These are phyloP conservation scores for Castor canadensis DNA, from an alignment of 2,113 vertebrate species.

Conservation along the genomic window DNA sequence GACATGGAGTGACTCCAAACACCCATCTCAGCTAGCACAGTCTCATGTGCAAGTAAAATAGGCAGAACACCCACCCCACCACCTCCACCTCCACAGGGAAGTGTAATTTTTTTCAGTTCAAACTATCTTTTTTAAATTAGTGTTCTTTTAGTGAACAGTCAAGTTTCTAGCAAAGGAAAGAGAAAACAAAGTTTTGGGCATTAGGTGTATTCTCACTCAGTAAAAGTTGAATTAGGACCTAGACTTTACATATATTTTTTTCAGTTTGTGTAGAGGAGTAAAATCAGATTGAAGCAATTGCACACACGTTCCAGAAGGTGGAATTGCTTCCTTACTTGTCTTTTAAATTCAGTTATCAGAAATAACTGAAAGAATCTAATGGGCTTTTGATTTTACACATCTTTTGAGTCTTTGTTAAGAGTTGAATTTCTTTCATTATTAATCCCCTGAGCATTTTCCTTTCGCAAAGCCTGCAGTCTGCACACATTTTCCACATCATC, in stretches of 20 bases:
- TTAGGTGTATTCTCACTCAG: conserved; percentile 12
- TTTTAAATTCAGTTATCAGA: conserved; percentile 26
- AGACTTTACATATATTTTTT: not conserved
- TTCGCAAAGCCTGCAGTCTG: not conserved
- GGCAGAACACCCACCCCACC: not conserved
- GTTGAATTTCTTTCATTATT: conserved; percentile 43
- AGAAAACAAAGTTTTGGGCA: not conserved
- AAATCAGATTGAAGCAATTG: not conserved
- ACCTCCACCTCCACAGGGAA: not conserved
- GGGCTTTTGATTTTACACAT: conserved; percentile 34
- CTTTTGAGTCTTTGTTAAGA: not conserved
- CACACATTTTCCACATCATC: not conserved
- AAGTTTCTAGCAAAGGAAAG: not conserved
- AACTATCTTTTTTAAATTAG: not conserved
- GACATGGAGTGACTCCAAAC: not conserved
- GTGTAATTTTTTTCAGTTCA: not conserved
- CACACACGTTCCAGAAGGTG: not conserved
- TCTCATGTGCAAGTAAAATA: not conserved
- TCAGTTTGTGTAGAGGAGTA: not conserved
- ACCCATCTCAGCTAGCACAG: not conserved
- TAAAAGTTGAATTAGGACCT: not conserved
- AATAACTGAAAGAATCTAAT: too few species aligned
- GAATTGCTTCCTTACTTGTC: not conserved
- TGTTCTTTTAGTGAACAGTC: not conserved
- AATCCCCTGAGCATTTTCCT: not conserved